Base-by-base conservation (phyloP, 1,140 invertebrate species). In the Pseudachorutes palmiensis region DNA sequence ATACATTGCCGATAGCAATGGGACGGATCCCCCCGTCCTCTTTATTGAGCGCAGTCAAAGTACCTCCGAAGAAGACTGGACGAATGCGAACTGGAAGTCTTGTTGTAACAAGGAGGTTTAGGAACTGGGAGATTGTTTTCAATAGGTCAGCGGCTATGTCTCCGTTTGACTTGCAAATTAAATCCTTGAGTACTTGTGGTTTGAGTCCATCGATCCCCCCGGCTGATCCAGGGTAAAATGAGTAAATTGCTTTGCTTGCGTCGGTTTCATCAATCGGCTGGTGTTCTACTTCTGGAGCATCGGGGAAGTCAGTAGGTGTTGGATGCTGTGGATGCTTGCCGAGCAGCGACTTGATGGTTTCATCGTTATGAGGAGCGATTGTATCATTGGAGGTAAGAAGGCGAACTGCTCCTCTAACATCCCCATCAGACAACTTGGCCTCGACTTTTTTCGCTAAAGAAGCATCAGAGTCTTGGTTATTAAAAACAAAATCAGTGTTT, bases 361-460 rank as follows among this genome's bases (percentile, higher is more conserved):
- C 48, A 3, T 14, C 41, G 49, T 64, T 26, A 31, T 28, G 2
- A 9, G 63, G 22, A 29, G 63, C 63, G 3, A 55, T 19, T 26
- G 48, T 29, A 19, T 64, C 63, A 2, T 49, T 24, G 26, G 63
- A 64, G 19, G 41, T 32, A 29, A 64, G 9, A 24, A 64, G 2
- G 2, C 63, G 63, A 3, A 64, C 3, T 12, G 63, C 41, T 5
- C 63, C 63, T 2, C 48, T 49, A 16, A 64, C 26, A 28, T 64
- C 63, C 5, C 63, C 63, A 55, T 49, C 41, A 9, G 63, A 24
- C 28, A 64, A 48, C 26, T 64, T 64, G 9, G 63, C 63, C 33
- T 64, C 63, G 3, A 26, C 63, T 30, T 64, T 64, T 30, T 64
- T 64, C 19, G 31, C 61, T n/a, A 45, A 24, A 30, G 9, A 3